A percentile compares a stretch with the other conserved stretches of the same genome.
These are phyloP conservation scores for Holcopasites calliopsidis DNA, from an alignment of 1,140 invertebrate species.

Conservation along the genomic window DNA sequence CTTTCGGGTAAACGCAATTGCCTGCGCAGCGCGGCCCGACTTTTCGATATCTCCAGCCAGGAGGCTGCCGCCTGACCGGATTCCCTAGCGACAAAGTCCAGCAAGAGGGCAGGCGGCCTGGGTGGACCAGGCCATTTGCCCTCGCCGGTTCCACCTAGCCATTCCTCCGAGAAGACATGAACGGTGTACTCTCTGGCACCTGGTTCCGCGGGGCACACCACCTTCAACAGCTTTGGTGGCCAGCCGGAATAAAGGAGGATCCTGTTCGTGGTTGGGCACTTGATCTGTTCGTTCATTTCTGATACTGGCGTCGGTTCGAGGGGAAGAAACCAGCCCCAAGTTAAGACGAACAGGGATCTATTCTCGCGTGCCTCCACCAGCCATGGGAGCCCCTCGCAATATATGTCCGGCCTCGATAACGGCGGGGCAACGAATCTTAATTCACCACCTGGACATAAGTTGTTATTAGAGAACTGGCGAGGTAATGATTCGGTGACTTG, in stretches of 20 bases:
- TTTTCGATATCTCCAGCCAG: conserved; percentile 87
- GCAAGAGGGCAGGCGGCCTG: conserved; percentile 83
- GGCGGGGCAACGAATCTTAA: conserved; percentile 83
- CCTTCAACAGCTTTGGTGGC: conserved; percentile 83
- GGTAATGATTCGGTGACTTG: no score
- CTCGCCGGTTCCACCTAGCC: conserved; percentile 78
- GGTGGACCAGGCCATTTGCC: conserved; percentile 73
- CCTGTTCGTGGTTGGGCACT: conserved; percentile 79
- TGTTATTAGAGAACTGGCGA: background rate
- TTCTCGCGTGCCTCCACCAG: conserved; percentile 87
- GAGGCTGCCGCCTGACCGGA: conserved; percentile 85
- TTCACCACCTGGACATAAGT: conserved; percentile 78
- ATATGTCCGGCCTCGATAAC: conserved; percentile 81
- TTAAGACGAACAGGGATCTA: conserved; percentile 86
- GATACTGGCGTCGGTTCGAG: conserved; percentile 68
- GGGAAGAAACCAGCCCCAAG: conserved; percentile 84
- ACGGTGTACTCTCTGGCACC: conserved; percentile 84
- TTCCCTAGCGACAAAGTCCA: conserved; percentile 87
- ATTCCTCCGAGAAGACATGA: conserved; percentile 88
- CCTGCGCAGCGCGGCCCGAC: conserved; percentile 82
- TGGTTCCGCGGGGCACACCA: conserved; percentile 86
- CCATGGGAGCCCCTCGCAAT: conserved; percentile 88
- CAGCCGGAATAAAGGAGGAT: conserved; percentile 76
- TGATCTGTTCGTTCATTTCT: conserved; percentile 83
- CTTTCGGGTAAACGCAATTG: conserved; percentile 80